Evolutionary conservation across 1,140 invertebrate species (phyloP), one percentile per base, ranked within the genome.

Genomic region (Agraylea sexmaculata): DNA sequence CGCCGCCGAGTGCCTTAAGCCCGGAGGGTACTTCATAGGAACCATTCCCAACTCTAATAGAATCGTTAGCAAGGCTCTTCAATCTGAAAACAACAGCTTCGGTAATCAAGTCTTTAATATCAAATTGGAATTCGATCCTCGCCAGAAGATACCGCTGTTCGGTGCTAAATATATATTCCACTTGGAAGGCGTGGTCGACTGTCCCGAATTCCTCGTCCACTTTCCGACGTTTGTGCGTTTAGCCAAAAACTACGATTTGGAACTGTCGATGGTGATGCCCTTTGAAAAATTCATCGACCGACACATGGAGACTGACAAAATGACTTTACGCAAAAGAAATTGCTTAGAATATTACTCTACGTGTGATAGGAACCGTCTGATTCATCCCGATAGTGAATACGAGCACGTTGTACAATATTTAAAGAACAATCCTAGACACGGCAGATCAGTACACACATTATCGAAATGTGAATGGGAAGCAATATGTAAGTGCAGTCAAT

Each of bases 121-220:
- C 12, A 76, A 80, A 46, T 87, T 93, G 57, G 68, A 80, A 20
- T 76, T 78, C 57, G 75, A 86, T 51, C 67, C 71, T 18, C 67
- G 77, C 48, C 68, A 77, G 28, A 73, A 76, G 8, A 74, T 78
- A 50, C 85, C 88, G 4, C 58, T 98, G 10, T 99, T 99, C 73
- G 95, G 95, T 28, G 89, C 85, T 21, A 89, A 92, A 62, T 97
- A 99, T 68, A 78, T 93, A 62, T 99, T 99, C 60, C 77, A 90
- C 56, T 64, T 99, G 35, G 89, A 97, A 57, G 91, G 86, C 28
- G 89, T 94, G 11, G 94, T 99, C 0, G 80, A 99, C 60, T 99
- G 95, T 68, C 95, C 95, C 17, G 95, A 99, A 61, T 99, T 97
- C 70, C 68, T 99, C 19, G 92, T 98, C 11, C 80, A 97, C 64